Evolutionary conservation across 2,888 invertebrate genomes (phyloP).

Genomic region (Nephrotoma appendiculata): DNA sequence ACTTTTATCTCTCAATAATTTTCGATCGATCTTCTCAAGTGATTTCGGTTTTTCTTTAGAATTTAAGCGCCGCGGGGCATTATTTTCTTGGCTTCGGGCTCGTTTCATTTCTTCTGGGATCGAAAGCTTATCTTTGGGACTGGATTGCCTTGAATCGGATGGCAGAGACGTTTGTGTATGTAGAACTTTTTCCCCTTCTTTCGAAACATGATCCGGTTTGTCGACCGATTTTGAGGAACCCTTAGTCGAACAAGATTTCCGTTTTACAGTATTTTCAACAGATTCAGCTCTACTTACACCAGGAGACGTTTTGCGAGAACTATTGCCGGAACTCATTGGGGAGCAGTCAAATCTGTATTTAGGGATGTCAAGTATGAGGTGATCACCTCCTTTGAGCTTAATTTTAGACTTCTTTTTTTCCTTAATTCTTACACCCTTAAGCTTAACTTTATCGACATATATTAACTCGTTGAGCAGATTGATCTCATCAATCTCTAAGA

Average conservation of each 20-base stretch:
- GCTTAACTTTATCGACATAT: conserved; percentile 30
- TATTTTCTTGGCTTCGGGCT: conserved; percentile 44
- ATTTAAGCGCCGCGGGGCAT: conserved; percentile 29
- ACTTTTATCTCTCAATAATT: conserved; percentile 39
- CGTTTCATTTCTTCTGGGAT: conserved; percentile 32
- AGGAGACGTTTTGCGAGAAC: conserved; percentile 31
- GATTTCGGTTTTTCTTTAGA: conserved; percentile 55
- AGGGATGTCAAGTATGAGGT: conserved; percentile 30
- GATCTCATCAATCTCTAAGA: conserved; percentile 43
- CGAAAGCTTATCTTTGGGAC: conserved; percentile 15
- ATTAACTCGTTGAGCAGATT: conserved; percentile 39
- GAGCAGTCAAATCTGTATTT: conserved; percentile 32
- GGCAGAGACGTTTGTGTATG: conserved; percentile 42
- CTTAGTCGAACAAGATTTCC: conserved; percentile 13
- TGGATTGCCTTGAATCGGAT: conserved; percentile 21
- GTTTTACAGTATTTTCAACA: conserved; percentile 23
- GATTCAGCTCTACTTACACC: conserved; percentile 32
- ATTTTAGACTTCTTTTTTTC: conserved; percentile 31
- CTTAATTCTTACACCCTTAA: conserved; percentile 32
- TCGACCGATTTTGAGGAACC: conserved; percentile 22
- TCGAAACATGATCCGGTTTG: conserved; percentile 35
- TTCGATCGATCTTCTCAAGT: conserved; percentile 40
- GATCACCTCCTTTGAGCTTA: conserved; percentile 30
- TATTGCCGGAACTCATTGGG: conserved; percentile 31
- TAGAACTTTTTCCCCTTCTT: conserved; percentile 24